These are phyloP conservation scores for Mercenaria mercenaria DNA, from an alignment of 1,140 invertebrate genomes.

Conservation along the genomic window DNA sequence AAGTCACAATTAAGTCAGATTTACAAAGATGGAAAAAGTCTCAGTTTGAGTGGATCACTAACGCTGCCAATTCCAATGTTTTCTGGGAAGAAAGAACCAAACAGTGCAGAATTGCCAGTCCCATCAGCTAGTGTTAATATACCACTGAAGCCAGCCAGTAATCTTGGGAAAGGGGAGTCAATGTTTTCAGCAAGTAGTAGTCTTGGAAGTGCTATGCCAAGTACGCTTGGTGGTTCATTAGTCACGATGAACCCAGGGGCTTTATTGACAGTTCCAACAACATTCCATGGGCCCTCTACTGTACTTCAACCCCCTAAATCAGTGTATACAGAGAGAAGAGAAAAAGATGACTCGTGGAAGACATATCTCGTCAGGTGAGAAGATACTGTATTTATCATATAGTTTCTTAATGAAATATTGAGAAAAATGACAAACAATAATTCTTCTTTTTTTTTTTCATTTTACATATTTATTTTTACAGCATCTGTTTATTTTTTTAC, in stretches of 20 bases:
- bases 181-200: not conserved
- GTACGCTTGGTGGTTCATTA: constrained; percentile 14
- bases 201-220: not conserved
- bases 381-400: not conserved
- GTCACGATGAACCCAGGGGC: constrained; percentile 46
- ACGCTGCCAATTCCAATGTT: constrained; percentile 75
- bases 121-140: not conserved
- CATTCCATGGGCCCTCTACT: constrained; percentile 6
- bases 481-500: no score
- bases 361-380: constrained; percentile 87
- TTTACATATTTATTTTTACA: not conserved
- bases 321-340: constrained; percentile 73
- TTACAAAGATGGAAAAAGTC: constrained; percentile 47
- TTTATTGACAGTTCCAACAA: constrained; percentile 34
- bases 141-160: not conserved
- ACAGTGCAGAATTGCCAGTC: not conserved
- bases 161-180: not conserved
- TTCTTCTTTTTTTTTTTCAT: no score
- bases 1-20: not conserved
- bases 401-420: not conserved
- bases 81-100: not conserved
- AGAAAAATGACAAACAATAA: not conserved
- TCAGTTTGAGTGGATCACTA: constrained; percentile 76
- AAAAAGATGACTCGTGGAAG: constrained; percentile 88
- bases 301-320: constrained; percentile 45